These are phyloP conservation scores for Muscicapa striata DNA, from an alignment of 2,797 vertebrate genomes.

Conservation along the genomic window DNA sequence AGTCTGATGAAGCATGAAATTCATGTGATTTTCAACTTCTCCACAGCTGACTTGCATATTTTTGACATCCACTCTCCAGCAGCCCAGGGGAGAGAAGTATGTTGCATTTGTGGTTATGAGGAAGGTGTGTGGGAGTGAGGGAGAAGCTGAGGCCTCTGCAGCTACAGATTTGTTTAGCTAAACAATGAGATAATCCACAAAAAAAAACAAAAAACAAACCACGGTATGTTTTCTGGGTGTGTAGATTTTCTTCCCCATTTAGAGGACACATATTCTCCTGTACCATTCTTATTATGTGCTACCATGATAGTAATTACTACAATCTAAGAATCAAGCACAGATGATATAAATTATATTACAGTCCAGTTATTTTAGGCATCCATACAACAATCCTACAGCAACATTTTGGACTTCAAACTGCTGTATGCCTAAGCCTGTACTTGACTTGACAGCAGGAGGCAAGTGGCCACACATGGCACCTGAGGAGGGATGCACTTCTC, in stretches of 20 bases:
- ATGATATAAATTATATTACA: neutral
- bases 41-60: neutral
- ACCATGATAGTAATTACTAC: neutral
- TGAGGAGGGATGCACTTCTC: neutral
- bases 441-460: neutral
- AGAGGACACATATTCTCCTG: neutral
- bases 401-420: neutral
- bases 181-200: neutral
- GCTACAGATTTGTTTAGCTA: neutral
- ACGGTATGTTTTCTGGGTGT: neutral
- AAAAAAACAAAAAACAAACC: neutral
- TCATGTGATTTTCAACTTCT: neutral
- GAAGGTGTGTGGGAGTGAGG: neutral
- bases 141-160: neutral
- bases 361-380: neutral
- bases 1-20: neutral
- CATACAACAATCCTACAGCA: neutral
- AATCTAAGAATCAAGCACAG: neutral
- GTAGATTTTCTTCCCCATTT: neutral
- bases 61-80: rapidly evolving
- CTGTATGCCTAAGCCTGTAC: neutral
- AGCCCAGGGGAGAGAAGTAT: rapidly evolving
- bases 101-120: neutral
- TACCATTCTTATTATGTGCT: neutral
- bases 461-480: rapidly evolving